Percentiles rank a stretch among this genome's conserved stretches.
phyloP scores from a whole-genome alignment of 2,113 vertebrate genomes.

The Corythornis madagascariensis region DNA sequence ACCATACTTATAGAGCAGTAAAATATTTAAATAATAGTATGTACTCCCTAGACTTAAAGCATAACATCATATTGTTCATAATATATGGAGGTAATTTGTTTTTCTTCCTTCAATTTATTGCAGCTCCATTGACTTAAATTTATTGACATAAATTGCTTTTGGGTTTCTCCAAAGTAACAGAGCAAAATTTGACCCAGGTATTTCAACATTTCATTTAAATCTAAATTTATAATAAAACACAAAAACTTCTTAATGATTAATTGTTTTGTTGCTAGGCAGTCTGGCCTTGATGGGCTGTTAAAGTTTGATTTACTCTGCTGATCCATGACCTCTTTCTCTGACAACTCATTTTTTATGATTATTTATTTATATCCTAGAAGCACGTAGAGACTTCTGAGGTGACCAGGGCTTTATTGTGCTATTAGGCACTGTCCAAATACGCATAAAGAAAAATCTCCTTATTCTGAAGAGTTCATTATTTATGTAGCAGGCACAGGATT shows the following conservation, averaged over 20 bases:
- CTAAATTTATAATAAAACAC: slow-evolving; percentile 29
- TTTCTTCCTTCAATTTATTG: not conserved
- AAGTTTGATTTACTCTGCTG: slow-evolving; percentile 58
- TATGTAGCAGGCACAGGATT: not conserved
- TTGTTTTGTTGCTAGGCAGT: slow-evolving; percentile 46
- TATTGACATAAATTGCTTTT: not conserved
- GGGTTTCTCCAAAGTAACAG: not conserved
- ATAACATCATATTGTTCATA: not conserved
- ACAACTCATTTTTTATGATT: slow-evolving; percentile 48
- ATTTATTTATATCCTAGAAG: slow-evolving; percentile 28
- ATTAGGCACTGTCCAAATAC: slow-evolving; percentile 14
- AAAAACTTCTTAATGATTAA: slow-evolving; percentile 52
- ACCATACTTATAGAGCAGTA: not conserved
- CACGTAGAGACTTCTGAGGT: not conserved
- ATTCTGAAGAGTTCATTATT: not conserved
- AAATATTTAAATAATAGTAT: not conserved
- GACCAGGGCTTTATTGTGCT: not conserved
- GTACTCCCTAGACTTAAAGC: not conserved
- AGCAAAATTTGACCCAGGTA: slow-evolving; percentile 20
- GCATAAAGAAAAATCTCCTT: not conserved
- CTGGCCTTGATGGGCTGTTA: slow-evolving; percentile 22
- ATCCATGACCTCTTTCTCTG: slow-evolving; percentile 35
- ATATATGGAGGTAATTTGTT: not conserved
- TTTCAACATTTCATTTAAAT: slow-evolving; percentile 35
- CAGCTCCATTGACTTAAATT: not conserved